A percentile compares a stretch with the other conserved stretches of the same genome.
Evolutionary conservation across 92 coral and sea anemone species (phyloP).

Genomic region (Porites rus): DNA sequence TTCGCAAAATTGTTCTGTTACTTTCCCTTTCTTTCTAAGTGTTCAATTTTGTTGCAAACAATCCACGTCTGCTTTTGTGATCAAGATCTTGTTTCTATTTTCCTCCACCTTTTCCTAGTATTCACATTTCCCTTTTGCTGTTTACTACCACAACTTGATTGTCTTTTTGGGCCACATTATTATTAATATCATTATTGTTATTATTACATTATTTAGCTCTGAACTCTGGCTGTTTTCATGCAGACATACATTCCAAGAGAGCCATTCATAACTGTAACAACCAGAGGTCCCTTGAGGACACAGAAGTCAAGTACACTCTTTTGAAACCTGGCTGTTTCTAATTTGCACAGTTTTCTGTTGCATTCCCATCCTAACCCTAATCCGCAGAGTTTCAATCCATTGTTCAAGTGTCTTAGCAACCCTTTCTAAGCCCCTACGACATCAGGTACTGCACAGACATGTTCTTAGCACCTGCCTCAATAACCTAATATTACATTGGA

Average conservation of each 20-base stretch:
- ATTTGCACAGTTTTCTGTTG: too few relatives aligned
- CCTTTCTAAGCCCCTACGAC: slow-evolving; percentile 49
- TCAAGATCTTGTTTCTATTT: not conserved
- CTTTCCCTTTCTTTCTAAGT: not conserved
- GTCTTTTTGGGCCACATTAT: not conserved
- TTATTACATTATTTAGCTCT: too few relatives aligned
- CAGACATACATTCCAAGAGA: too few relatives aligned
- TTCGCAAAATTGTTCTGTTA: not conserved
- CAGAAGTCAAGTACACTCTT: too few relatives aligned
- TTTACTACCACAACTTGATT: not conserved
- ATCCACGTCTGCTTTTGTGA: not conserved
- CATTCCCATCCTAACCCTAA: too few relatives aligned
- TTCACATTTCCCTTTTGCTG: not conserved
- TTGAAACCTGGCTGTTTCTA: too few relatives aligned
- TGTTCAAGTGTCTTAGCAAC: slow-evolving; percentile 38
- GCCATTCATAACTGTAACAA: too few relatives aligned
- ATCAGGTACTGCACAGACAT: slow-evolving; percentile 20
- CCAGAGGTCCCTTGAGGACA: too few relatives aligned
- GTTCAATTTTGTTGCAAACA: not conserved
- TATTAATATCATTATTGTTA: too few relatives aligned
- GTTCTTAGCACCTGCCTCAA: slow-evolving; percentile 10
- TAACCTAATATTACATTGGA: not conserved
- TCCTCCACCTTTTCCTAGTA: not conserved
- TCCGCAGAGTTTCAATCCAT: slow-evolving; percentile 2
- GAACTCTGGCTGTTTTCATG: too few relatives aligned